A percentile compares a stretch with the other conserved stretches of the same genome.
Evolutionary conservation across 2,888 invertebrate genomes (phyloP).

Genomic region (Esperia sulphurella): DNA sequence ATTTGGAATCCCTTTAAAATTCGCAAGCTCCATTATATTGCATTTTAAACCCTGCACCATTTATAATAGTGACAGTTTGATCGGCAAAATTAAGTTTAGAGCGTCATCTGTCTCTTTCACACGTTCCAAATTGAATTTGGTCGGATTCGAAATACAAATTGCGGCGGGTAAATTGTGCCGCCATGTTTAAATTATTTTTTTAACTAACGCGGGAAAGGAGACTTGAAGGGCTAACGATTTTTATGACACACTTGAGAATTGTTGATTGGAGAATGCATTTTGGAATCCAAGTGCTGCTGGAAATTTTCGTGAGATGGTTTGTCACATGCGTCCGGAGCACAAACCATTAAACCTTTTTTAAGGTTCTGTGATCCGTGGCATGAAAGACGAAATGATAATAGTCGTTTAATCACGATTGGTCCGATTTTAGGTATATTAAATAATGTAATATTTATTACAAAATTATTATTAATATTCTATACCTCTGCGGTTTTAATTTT

Average conservation of each 20-base stretch:
- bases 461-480: no score
- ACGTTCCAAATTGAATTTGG: slow-evolving; percentile 61
- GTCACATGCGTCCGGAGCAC: not conserved
- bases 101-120: slow-evolving; percentile 26
- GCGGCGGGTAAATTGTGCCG: slow-evolving; percentile 53
- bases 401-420: no score
- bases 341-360: no score
- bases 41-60: slow-evolving; percentile 24
- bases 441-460: no score
- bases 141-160: slow-evolving; percentile 61
- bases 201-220: slow-evolving; percentile 57
- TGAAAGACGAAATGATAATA: no score
- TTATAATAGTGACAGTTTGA: slow-evolving; percentile 19
- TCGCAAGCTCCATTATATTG: slow-evolving; percentile 19
- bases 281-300: not conserved
- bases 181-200: slow-evolving; percentile 65
- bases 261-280: slow-evolving; percentile 1
- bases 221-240: slow-evolving; percentile 34
- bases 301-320: slow-evolving; percentile 1
- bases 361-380: no score
- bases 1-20: slow-evolving; percentile 38
- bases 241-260: slow-evolving; percentile 4
- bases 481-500: no score
- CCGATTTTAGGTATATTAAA: no score
- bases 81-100: slow-evolving; percentile 15